Evolutionary conservation across 2,113 vertebrate species (phyloP), one percentile per base, ranked within the genome.

Genomic region (Collichthys lucidus): DNA sequence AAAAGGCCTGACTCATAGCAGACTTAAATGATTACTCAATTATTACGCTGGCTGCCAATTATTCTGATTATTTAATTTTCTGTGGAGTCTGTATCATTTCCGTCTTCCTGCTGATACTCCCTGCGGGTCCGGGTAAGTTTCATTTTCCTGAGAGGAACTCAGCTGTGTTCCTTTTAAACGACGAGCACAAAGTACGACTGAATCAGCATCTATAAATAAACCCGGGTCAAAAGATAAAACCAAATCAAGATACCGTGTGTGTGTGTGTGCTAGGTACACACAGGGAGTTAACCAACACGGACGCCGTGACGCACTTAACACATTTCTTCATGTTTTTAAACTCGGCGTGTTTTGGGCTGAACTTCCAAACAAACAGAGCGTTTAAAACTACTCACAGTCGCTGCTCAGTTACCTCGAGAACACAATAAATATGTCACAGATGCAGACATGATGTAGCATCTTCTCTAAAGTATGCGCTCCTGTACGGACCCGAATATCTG

Each of bases 151-250:
- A 8, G 1, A 77, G 42, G 59, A 40, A 5, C 15, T 29, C 61
- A 40, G 73, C 47, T 71, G 73, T 50, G 8, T 3, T 12, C 6
- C 31, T 52, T 72, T 59, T 20, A 29, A 46, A 47, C 7, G 24
- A 62, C 31, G 4, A 46, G 85, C 62, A 24, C 88, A 87, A 87
- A 87, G 88, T 83, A 3, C 83, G 44, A 35, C 42, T 80, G 79
- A 80, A 68, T 78, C 60, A 50, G 67, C 67, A 59, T 44, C 29
- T 55, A 17, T 59, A 74, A 79, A 26, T 55, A 66, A 79, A 82
- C 68, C 63, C 40, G 26, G 79, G 72, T 74, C 72, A 47, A 31
- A 78, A 78, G 85, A 80, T 80, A 78, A 74, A 84, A 9, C 15
- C 42, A 53, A 29, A 66, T 76, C 65, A 15, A 42, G 74, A 78